Percentiles rank a stretch among this genome's conserved stretches.
Evolutionary conservation across 2,797 vertebrate species (phyloP).

Genomic region (Botia kubotai): DNA sequence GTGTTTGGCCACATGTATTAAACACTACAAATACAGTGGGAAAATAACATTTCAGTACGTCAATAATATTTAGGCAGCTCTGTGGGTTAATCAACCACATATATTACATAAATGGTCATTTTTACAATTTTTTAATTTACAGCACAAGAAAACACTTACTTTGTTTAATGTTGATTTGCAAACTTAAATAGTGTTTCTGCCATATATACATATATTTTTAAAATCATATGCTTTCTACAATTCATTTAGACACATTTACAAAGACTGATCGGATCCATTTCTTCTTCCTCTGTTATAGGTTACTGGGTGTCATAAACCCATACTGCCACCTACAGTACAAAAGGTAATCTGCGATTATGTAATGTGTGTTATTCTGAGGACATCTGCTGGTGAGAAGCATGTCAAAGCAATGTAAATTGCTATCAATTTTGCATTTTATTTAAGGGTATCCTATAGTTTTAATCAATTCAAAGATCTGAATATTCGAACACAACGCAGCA

Average conservation of each 20-base stretch:
- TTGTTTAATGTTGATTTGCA: background rate
- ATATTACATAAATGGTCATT: background rate
- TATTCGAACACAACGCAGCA: too few species aligned
- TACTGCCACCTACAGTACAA: background rate
- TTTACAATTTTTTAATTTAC: background rate
- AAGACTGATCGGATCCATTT: too few species aligned
- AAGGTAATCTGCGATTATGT: background rate
- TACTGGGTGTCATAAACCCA: background rate
- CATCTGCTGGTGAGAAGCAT: background rate
- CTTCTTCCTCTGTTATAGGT: background rate
- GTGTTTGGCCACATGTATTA: too few species aligned
- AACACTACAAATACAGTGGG: too few species aligned
- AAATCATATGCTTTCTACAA: background rate
- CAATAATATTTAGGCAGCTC: background rate
- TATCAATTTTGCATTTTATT: background rate
- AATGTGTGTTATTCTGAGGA: background rate
- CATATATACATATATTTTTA: background rate
- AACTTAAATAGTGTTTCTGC: background rate
- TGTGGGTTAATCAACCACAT: background rate
- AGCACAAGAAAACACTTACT: background rate
- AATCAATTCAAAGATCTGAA: too few species aligned
- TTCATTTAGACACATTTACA: background rate
- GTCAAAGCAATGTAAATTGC: background rate
- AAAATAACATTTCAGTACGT: background rate
- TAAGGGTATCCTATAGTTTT: too few species aligned